phyloP scores from a whole-genome alignment of 2,888 invertebrate genomes.

The Plebejus anna region DNA sequence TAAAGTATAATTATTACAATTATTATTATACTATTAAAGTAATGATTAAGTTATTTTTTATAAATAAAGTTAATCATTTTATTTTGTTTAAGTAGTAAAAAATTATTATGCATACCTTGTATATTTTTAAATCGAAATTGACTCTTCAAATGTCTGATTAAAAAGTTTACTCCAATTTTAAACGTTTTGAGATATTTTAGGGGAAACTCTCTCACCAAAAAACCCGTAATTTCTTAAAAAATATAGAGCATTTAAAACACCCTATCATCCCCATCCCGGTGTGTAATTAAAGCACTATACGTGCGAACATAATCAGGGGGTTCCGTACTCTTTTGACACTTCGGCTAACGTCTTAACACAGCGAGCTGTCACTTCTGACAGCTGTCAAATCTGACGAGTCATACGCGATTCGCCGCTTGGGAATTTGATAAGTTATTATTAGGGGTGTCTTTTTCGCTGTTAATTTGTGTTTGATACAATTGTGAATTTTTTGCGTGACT shows the following conservation, averaged over 20 bases:
- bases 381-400: slow-evolving; percentile 53
- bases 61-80: no score
- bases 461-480: slow-evolving; percentile 44
- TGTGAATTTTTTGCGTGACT: slow-evolving; percentile 52
- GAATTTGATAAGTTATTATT: slow-evolving; percentile 63
- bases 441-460: slow-evolving; percentile 60
- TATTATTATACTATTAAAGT: no score
- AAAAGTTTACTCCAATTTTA: background rate
- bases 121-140: background rate
- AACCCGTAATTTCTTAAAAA: background rate
- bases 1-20: no score
- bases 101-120: background rate
- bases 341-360: slow-evolving; percentile 55
- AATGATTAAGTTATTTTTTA: no score
- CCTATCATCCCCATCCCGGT: slow-evolving; percentile 42
- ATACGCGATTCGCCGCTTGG: slow-evolving; percentile 56
- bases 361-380: slow-evolving; percentile 58
- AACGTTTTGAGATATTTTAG: background rate
- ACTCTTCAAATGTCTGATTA: background rate
- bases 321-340: slow-evolving; percentile 58
- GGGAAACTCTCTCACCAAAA: background rate
- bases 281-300: slow-evolving; percentile 66
- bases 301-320: slow-evolving; percentile 68
- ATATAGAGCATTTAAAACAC: slow-evolving; percentile 31
- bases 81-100: no score